These are phyloP conservation scores for Chrysogorgia sp. DNA, from an alignment of 92 coral and sea anemone genomes.

Conservation along the genomic window DNA sequence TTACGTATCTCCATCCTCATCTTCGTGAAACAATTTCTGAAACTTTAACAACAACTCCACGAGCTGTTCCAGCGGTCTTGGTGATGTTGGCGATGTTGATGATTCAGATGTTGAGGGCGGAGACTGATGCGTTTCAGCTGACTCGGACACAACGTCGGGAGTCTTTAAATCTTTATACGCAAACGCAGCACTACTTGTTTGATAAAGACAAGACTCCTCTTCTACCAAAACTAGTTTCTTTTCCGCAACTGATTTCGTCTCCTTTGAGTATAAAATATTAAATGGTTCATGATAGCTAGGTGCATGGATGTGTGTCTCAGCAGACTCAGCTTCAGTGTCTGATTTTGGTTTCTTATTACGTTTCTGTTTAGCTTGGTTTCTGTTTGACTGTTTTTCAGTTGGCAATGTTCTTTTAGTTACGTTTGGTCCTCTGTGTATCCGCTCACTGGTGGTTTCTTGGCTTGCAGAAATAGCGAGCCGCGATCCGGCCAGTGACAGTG, in stretches of 20 bases:
- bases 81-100: background rate
- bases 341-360: background rate
- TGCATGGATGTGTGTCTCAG: background rate
- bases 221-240: background rate
- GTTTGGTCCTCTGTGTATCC: background rate
- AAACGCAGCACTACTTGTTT: background rate
- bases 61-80: background rate
- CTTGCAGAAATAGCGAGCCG: no score
- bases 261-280: background rate
- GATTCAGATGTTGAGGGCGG: background rate
- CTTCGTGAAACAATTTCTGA: conserved; percentile 69
- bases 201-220: background rate
- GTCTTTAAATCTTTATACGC: background rate
- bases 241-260: background rate
- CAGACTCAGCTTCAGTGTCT: background rate
- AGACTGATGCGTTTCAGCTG: background rate
- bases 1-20: conserved; percentile 87
- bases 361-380: background rate
- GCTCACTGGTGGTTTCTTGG: background rate
- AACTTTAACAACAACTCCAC: conserved; percentile 4
- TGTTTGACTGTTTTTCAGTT: background rate
- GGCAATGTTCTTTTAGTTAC: background rate
- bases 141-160: background rate
- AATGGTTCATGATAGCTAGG: background rate
- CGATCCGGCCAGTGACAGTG: background rate